Percentiles rank a stretch among this genome's conserved stretches.
phyloP scores from a whole-genome alignment of 2,113 vertebrate genomes.

The Pan paniscus region DNA sequence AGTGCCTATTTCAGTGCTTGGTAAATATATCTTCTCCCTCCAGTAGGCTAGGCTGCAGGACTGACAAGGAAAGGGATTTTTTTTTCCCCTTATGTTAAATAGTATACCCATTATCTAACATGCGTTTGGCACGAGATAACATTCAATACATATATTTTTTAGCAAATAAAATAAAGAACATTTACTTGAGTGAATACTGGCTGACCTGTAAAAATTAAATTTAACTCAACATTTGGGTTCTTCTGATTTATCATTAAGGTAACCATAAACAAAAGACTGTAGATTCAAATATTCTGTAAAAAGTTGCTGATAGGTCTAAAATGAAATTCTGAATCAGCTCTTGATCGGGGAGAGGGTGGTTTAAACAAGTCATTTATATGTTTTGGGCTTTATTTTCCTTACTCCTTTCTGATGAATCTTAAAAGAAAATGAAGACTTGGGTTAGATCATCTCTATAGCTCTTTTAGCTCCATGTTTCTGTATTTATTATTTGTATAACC shows the following conservation, averaged over 20 bases:
- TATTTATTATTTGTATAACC: neutral
- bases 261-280: neutral
- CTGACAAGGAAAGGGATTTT: neutral
- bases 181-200: neutral
- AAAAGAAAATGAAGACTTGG: neutral
- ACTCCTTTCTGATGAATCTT: neutral
- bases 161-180: neutral
- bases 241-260: neutral
- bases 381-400: neutral
- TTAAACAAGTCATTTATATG: neutral
- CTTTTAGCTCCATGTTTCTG: neutral
- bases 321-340: neutral
- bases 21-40: neutral
- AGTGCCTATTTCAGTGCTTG: neutral
- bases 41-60: neutral
- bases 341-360: neutral
- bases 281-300: neutral
- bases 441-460: neutral
- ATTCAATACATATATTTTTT: neutral
- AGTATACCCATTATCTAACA: neutral
- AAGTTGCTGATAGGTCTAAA: neutral
- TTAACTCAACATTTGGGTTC: neutral
- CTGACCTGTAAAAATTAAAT: neutral
- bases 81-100: neutral
- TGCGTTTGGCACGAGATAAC: neutral